A percentile compares a stretch with the other conserved stretches of the same genome.
Evolutionary conservation across 1,140 invertebrate species (phyloP).

Genomic region (Laupala kohalensis): DNA sequence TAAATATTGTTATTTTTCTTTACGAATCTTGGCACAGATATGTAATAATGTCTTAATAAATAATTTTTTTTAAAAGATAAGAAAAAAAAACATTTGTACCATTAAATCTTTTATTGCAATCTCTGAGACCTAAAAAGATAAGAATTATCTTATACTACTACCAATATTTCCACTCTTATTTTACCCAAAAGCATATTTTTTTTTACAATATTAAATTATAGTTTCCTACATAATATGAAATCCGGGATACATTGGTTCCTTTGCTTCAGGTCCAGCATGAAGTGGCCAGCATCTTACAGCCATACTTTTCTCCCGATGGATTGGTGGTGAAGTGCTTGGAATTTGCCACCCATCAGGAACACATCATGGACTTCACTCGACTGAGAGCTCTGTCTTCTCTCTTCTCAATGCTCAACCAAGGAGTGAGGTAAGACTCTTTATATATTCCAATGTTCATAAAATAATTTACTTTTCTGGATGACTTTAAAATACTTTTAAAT

Average conservation of each 20-base stretch:
- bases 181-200: no score
- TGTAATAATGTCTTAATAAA: no score
- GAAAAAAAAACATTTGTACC: no score
- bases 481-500: background rate
- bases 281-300: constrained; percentile 69
- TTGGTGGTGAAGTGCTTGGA: constrained; percentile 84
- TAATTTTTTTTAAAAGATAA: no score
- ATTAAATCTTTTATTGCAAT: no score
- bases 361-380: constrained; percentile 98
- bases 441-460: background rate
- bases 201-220: no score
- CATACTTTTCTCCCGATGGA: constrained; percentile 82
- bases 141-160: no score
- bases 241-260: background rate
- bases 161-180: no score
- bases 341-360: constrained; percentile 81
- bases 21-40: no score
- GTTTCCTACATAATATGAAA: no score
- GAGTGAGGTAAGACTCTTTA: constrained; percentile 41
- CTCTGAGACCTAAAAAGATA: no score
- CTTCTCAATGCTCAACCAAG: constrained; percentile 96
- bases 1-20: no score
- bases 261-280: constrained; percentile 64
- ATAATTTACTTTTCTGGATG: background rate
- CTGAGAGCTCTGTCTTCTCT: constrained; percentile 86